Evolutionary conservation across 2,113 vertebrate species (phyloP).

Genomic region (Aplodontia rufa): DNA sequence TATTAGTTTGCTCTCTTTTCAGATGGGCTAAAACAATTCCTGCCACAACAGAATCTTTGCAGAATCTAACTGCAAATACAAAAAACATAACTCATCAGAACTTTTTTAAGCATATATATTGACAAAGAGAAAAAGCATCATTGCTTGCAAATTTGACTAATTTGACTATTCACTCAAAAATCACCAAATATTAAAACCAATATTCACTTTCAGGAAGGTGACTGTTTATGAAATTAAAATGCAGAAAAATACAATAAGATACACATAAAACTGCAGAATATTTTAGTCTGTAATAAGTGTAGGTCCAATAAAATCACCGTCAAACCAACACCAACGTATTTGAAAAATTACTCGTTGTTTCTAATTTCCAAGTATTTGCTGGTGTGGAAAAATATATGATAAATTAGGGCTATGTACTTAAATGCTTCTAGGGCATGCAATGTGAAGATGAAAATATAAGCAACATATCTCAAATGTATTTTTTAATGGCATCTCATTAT

Average conservation of each 20-base stretch:
- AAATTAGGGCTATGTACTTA: neutral
- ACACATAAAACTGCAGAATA: neutral
- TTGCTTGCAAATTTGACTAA: neutral
- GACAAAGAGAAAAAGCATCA: neutral
- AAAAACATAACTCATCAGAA: neutral
- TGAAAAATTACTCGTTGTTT: neutral
- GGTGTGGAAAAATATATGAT: neutral
- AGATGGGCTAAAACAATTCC: neutral
- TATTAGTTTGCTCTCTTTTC: neutral
- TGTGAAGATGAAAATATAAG: neutral
- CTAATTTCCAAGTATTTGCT: neutral
- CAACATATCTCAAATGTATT: neutral
- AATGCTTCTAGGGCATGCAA: neutral
- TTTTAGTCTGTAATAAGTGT: neutral
- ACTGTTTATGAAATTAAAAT: slow-evolving; percentile 15
- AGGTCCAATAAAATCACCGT: neutral
- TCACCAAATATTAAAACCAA: neutral
- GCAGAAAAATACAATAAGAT: neutral
- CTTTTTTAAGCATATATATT: neutral
- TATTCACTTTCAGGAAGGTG: neutral
- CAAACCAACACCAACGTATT: neutral
- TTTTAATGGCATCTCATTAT: neutral
- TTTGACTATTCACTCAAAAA: neutral
- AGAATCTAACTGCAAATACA: slow-evolving; percentile 31
- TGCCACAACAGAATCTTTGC: slow-evolving; percentile 3